Percentiles rank a stretch among this genome's conserved stretches.
phyloP scores from a whole-genome alignment of 2,888 invertebrate species.

The Temnothorax rugatulus region DNA sequence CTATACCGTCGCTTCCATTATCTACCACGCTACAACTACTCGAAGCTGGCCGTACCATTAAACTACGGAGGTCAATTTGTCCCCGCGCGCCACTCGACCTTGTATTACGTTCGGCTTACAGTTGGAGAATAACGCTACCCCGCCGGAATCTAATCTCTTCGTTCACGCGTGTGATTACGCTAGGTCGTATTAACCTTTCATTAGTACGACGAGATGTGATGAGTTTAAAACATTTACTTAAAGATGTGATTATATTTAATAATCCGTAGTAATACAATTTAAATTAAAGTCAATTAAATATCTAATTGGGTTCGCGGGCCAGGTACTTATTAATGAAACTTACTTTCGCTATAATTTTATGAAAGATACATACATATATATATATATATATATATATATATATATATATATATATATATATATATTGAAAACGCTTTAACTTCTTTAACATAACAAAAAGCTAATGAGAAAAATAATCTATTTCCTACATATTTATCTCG shows the following conservation, averaged over 20 bases:
- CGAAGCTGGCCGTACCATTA: constrained; percentile 72
- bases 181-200: constrained; percentile 67
- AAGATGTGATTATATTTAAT: neutral
- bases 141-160: constrained; percentile 40
- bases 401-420: neutral
- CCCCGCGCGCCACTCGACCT: constrained; percentile 65
- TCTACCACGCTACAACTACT: constrained; percentile 68
- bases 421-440: neutral
- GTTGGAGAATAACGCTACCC: constrained; percentile 49
- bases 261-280: neutral
- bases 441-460: neutral
- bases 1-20: constrained; percentile 68
- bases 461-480: neutral
- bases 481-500: neutral
- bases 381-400: too few species aligned
- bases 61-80: constrained; percentile 76
- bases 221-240: constrained; percentile 1
- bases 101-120: constrained; percentile 68
- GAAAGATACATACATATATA: neutral
- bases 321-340: neutral
- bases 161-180: constrained; percentile 63
- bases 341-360: neutral
- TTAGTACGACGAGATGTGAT: neutral
- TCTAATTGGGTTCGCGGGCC: neutral
- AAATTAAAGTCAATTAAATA: neutral